Percentiles rank a stretch among this genome's conserved stretches.
Evolutionary conservation across 2,888 invertebrate species (phyloP).

Genomic region (Lacanobia oleracea): DNA sequence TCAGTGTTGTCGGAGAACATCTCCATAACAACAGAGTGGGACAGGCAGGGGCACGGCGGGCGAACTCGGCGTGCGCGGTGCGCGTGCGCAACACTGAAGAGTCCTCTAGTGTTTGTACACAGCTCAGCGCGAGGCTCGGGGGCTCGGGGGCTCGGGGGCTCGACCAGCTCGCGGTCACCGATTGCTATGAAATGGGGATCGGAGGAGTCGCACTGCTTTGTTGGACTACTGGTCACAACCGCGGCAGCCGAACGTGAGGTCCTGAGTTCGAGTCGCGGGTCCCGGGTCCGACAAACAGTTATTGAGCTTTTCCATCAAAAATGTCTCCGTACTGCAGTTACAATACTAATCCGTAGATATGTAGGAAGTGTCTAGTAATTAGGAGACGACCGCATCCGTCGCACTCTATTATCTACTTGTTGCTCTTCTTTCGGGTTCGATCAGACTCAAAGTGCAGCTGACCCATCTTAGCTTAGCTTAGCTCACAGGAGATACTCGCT

Average conservation of each 20-base stretch:
- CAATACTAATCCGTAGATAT: background rate
- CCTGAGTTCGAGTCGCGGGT: too few species aligned
- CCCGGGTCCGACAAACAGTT: background rate
- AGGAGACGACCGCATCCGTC: too few species aligned
- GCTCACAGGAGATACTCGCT: background rate
- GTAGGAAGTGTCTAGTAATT: background rate
- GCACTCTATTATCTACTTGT: background rate
- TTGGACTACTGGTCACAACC: background rate
- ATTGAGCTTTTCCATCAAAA: background rate
- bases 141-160: too few species aligned
- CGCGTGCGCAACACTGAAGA: background rate
- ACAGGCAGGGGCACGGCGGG: too few species aligned
- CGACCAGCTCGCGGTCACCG: background rate
- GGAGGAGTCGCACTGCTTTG: background rate
- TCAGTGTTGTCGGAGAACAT: conserved; percentile 21
- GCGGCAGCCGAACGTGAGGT: background rate
- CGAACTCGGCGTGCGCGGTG: background rate
- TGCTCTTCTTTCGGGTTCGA: background rate
- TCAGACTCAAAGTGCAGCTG: background rate
- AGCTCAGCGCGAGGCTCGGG: background rate
- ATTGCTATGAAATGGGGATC: background rate
- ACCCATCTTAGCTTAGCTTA: background rate
- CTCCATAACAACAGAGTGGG: conserved; percentile 25
- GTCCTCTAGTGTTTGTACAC: background rate
- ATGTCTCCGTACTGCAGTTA: background rate